Evolutionary conservation across 2,113 vertebrate species (phyloP).

Genomic region (Sakesphorus luctuosus): DNA sequence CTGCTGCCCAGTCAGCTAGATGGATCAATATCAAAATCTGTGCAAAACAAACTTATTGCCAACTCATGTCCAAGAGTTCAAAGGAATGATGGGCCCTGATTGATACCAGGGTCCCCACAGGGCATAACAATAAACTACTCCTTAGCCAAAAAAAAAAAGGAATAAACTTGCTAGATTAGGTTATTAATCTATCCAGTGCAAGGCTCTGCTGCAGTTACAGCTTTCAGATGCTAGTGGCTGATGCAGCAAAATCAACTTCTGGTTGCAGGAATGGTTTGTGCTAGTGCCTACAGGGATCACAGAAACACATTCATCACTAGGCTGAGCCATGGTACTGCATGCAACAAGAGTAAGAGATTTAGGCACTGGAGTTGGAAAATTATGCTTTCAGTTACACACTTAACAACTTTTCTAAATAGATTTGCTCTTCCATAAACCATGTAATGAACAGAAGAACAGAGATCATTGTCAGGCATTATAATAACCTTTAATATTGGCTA

Average conservation of each 20-base stretch:
- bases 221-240: neutral
- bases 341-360: neutral
- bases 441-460: neutral
- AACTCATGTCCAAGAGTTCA: neutral
- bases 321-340: neutral
- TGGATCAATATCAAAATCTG: neutral
- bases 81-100: neutral
- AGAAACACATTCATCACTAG: neutral
- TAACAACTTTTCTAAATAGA: neutral
- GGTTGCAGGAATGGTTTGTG: neutral
- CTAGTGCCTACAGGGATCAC: neutral
- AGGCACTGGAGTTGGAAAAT: neutral
- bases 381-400: neutral
- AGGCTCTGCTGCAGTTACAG: neutral
- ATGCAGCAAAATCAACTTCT: neutral
- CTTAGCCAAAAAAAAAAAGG: neutral
- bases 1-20: neutral
- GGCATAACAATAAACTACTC: neutral
- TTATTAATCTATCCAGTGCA: neutral
- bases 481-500: neutral
- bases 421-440: neutral
- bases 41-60: neutral
- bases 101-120: neutral
- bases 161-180: neutral
- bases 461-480: neutral